Evolutionary conservation across 35 echinoderm and acorn worm species (phyloP).

Genomic region (Ophioderma brevispina): DNA sequence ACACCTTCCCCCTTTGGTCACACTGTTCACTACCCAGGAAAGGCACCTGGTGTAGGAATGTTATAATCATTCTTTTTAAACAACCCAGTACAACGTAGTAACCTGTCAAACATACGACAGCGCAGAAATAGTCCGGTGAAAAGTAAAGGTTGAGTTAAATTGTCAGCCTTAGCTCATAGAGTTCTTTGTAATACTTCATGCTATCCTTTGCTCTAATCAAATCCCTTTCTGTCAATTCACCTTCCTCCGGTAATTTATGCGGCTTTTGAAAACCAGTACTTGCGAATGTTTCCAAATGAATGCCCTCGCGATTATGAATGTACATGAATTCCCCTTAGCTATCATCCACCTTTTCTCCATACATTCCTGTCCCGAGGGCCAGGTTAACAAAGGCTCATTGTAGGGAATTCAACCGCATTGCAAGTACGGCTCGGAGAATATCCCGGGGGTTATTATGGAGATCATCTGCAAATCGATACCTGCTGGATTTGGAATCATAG

Average conservation of each 20-base stretch:
- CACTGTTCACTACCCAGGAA: no score
- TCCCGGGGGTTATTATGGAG: constrained; percentile 15
- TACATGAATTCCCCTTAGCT: neutral
- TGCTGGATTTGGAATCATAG: constrained; percentile 24
- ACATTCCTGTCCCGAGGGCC: neutral
- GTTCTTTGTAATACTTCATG: neutral
- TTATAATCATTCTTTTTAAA: no score
- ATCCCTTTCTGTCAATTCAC: neutral
- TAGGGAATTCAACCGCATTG: constrained; percentile 29
- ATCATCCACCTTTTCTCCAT: constrained; percentile 14
- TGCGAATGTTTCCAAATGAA: neutral
- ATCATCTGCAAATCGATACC: constrained; percentile 42
- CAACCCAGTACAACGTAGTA: no score
- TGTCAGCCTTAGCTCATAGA: neutral
- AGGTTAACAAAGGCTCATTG: constrained; percentile 19
- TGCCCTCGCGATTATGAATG: neutral
- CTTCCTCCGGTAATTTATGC: neutral
- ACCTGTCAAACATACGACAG: no score
- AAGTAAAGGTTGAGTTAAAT: no score
- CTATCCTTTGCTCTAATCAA: neutral
- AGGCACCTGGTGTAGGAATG: no score
- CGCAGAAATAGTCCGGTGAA: no score
- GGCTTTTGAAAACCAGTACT: neutral
- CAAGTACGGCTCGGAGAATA: constrained; percentile 21
- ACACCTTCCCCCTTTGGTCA: no score